A percentile compares a stretch with the other conserved stretches of the same genome.
Conservation (phyloP, 2,888 invertebrate genomes). For the Pimpla rufipes region DNA sequence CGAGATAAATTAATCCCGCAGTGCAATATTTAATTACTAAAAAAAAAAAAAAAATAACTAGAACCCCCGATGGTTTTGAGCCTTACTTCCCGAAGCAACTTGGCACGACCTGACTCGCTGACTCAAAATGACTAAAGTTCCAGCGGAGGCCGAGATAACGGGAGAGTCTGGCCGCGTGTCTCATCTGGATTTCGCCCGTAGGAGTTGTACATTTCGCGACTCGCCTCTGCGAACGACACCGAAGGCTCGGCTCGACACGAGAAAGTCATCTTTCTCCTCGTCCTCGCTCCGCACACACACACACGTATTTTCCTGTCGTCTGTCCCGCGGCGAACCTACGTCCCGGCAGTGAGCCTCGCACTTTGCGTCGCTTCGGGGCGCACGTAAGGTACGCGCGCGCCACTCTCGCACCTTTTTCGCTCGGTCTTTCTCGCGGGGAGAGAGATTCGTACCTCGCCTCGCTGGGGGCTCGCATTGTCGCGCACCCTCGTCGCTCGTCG, state of each 20-base stretch:
- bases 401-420: not conserved
- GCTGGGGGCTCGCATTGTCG: slow-evolving; percentile 19
- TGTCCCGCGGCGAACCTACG: slow-evolving; percentile 9
- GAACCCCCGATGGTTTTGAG: too few relatives aligned
- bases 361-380: slow-evolving; percentile 18
- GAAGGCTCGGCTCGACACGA: slow-evolving; percentile 20
- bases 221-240: slow-evolving; percentile 2
- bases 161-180: not conserved
- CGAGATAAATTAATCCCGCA: too few relatives aligned
- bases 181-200: not conserved
- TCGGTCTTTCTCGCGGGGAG: not conserved
- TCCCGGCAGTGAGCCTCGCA: slow-evolving; percentile 1
- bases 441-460: slow-evolving; percentile 8
- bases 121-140: too few relatives aligned
- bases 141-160: too few relatives aligned
- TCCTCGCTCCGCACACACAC: not conserved
- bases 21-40: too few relatives aligned
- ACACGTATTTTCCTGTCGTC: slow-evolving; percentile 17
- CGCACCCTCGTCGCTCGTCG: slow-evolving; percentile 24
- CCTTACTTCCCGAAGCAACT: too few relatives aligned
- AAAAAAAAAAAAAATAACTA: too few relatives aligned
- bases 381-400: not conserved
- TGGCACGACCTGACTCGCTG: too few relatives aligned
- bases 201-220: not conserved
- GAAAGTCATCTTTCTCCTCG: slow-evolving; percentile 24